phyloP scores from a whole-genome alignment of 2,797 vertebrate species.

The Balearica regulorum region DNA sequence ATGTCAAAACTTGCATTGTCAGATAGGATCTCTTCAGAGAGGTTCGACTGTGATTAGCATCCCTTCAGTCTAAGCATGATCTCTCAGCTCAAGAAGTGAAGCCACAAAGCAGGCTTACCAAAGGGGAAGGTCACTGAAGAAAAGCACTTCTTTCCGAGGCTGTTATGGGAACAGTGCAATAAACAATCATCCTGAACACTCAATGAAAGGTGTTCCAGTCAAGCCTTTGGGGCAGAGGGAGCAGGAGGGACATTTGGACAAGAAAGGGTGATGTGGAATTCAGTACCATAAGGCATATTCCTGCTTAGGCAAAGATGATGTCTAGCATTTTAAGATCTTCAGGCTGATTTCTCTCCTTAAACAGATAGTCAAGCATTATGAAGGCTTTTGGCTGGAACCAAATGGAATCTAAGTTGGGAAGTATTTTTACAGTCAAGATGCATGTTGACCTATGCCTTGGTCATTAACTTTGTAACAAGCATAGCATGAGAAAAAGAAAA shows the following conservation, averaged over 20 bases:
- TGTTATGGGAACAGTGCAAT: conserved; percentile 76
- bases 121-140: conserved; percentile 62
- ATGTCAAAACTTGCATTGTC: not conserved
- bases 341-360: conserved; percentile 28
- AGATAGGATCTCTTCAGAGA: not conserved
- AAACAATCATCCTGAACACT: conserved; percentile 56
- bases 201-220: conserved; percentile 34
- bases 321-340: conserved; percentile 30
- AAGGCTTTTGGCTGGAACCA: conserved; percentile 12
- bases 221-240: conserved; percentile 10
- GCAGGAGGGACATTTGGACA: not conserved
- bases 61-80: conserved; percentile 21
- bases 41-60: not conserved
- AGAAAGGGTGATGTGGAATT: not conserved
- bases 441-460: not conserved
- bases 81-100: conserved; percentile 44
- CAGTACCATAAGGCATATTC: conserved; percentile 13
- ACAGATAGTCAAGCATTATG: not conserved
- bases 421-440: not conserved
- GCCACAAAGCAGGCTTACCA: conserved; percentile 63
- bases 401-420: not conserved
- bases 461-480: not conserved
- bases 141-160: conserved; percentile 55
- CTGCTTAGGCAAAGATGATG: not conserved
- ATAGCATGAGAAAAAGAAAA: not conserved